These are phyloP conservation scores for Lepas anatifera DNA, from an alignment of 2,888 invertebrate genomes.

Conservation along the genomic window DNA sequence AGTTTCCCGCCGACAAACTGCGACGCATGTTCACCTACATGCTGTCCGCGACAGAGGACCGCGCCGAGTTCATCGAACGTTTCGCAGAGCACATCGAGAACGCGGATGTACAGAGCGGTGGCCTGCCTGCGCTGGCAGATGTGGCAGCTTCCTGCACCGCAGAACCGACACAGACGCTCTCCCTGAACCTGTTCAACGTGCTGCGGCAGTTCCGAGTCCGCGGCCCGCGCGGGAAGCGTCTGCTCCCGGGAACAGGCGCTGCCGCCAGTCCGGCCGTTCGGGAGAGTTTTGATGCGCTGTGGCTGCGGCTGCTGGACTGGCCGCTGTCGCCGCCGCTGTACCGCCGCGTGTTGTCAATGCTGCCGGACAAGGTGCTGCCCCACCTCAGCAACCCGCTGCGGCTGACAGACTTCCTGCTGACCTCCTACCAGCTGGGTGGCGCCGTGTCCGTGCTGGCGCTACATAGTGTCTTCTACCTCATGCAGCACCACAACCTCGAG, in stretches of 20 bases:
- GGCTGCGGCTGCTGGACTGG: conserved; percentile 64
- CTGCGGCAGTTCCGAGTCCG: conserved; percentile 15
- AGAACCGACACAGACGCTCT: neutral
- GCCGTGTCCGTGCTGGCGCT: conserved; percentile 77
- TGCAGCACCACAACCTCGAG: conserved; percentile 82
- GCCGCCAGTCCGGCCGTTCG: conserved; percentile 31
- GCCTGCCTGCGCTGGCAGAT: neutral
- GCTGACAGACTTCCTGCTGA: conserved; percentile 82
- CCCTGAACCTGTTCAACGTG: conserved; percentile 18
- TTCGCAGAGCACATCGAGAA: conserved; percentile 63
- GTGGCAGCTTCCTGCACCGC: neutral
- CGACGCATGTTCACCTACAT: neutral
- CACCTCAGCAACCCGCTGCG: conserved; percentile 66
- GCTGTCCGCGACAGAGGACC: neutral
- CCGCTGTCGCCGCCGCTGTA: conserved; percentile 51
- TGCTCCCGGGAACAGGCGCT: neutral
- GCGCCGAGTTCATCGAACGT: conserved; percentile 43
- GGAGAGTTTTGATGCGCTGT: conserved; percentile 55
- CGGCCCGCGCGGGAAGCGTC: neutral
- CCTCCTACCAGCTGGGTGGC: conserved; percentile 75
- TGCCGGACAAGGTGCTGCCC: conserved; percentile 69
- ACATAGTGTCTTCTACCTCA: conserved; percentile 80
- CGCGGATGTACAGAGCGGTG: conserved; percentile 45
- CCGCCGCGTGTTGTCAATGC: conserved; percentile 61
- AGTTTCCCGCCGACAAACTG: conserved; percentile 1